phyloP scores from a whole-genome alignment of 2,888 invertebrate genomes.

The Trachelus stipa region DNA sequence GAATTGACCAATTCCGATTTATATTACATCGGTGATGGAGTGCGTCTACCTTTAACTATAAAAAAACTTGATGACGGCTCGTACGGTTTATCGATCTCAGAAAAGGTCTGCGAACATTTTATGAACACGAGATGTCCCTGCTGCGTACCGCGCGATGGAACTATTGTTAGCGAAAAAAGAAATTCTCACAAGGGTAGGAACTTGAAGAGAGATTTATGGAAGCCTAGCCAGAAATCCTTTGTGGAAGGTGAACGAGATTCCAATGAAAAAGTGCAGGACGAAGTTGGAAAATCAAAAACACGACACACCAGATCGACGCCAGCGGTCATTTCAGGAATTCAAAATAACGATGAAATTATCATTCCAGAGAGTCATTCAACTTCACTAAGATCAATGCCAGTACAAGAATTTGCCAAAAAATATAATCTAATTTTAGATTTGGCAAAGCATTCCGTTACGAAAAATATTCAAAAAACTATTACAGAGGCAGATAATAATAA shows the following conservation, averaged over 20 bases:
- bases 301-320: slow-evolving; percentile 17
- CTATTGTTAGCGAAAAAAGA: slow-evolving; percentile 23
- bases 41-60: slow-evolving; percentile 54
- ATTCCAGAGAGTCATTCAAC: slow-evolving; percentile 17
- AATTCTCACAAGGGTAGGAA: background rate
- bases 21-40: slow-evolving; percentile 54
- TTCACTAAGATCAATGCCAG: slow-evolving; percentile 36
- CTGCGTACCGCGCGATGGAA: slow-evolving; percentile 35
- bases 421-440: slow-evolving; percentile 43
- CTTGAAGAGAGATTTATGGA: background rate
- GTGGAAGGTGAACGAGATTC: slow-evolving; percentile 11
- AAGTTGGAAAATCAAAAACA: slow-evolving; percentile 14
- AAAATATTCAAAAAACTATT: background rate
- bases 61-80: slow-evolving; percentile 50
- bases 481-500: background rate
- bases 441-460: background rate
- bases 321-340: slow-evolving; percentile 29
- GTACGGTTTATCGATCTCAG: slow-evolving; percentile 50
- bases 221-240: background rate
- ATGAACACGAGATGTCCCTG: slow-evolving; percentile 49
- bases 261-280: background rate
- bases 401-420: slow-evolving; percentile 39
- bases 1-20: slow-evolving; percentile 41
- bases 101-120: slow-evolving; percentile 47
- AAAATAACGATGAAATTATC: background rate